Evolutionary conservation across 1,140 invertebrate species (phyloP).

Genomic region (Diabrotica undecimpunctata): DNA sequence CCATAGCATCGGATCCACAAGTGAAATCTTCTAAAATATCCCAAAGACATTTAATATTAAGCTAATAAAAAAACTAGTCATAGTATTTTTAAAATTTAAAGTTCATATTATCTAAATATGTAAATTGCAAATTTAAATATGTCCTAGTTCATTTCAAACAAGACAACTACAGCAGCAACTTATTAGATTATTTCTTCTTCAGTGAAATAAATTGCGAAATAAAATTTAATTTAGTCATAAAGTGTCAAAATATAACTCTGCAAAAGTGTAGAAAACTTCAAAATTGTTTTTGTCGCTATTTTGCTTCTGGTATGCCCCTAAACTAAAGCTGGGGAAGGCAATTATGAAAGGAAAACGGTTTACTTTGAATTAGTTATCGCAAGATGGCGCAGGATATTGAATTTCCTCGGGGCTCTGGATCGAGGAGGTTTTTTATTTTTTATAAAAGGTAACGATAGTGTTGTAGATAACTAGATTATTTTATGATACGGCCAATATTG

Average conservation of each 20-base stretch:
- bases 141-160: not conserved
- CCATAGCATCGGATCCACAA: no score
- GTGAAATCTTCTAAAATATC: no score
- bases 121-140: no score
- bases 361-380: conserved; percentile 1
- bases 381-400: not conserved
- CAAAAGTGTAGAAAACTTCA: conserved; percentile 14
- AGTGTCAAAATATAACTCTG: conserved; percentile 7
- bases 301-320: not conserved
- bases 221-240: conserved; percentile 9
- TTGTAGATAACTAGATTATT: not conserved
- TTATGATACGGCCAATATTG: no score
- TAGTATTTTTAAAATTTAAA: no score
- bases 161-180: no score
- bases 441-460: not conserved
- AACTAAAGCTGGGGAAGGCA: not conserved
- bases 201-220: not conserved
- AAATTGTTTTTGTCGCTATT: conserved; percentile 12
- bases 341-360: conserved; percentile 20
- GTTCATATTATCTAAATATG: no score
- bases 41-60: no score
- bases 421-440: not conserved
- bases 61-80: no score
- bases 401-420: not conserved
- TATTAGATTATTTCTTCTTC: no score